These are phyloP conservation scores for Leptinotarsa tumamoca DNA, from an alignment of 2,888 invertebrate genomes.

Conservation along the genomic window DNA sequence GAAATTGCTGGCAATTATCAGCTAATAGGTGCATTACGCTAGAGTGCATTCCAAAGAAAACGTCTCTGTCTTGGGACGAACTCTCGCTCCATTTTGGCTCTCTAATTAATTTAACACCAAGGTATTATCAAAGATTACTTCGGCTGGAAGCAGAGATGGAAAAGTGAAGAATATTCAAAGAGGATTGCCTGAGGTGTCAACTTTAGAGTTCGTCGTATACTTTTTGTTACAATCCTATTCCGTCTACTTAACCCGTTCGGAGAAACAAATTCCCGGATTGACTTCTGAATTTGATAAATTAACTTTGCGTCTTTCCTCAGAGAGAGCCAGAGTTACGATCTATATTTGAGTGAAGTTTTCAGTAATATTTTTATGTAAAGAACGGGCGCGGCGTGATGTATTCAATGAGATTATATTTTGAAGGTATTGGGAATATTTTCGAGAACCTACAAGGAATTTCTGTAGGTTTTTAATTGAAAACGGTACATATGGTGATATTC, in stretches of 20 bases:
- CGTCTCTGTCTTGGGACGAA: constrained; percentile 20
- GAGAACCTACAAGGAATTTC: background rate
- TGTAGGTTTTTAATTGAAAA: background rate
- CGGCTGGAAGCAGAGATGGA: constrained; percentile 10
- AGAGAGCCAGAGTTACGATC: constrained; percentile 27
- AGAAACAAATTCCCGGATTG: constrained; percentile 34
- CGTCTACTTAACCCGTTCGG: constrained; percentile 3
- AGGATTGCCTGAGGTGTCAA: constrained; percentile 23
- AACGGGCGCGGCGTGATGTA: constrained; percentile 22
- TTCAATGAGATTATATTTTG: constrained; percentile 32
- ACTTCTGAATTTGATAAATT: constrained; percentile 39
- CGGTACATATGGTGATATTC: too few relatives aligned
- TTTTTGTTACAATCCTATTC: background rate
- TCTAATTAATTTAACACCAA: constrained; percentile 41
- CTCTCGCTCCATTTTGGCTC: constrained; percentile 33
- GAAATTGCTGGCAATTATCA: constrained; percentile 29
- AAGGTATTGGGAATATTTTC: constrained; percentile 17
- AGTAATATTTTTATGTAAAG: constrained; percentile 22
- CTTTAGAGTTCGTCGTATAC: background rate
- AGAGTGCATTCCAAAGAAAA: constrained; percentile 25
- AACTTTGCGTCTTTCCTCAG: constrained; percentile 25
- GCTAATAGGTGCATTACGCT: constrained; percentile 31
- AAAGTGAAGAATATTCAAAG: constrained; percentile 20
- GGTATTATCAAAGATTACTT: constrained; percentile 39
- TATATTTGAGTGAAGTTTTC: constrained; percentile 31